A percentile compares a stretch with the other conserved stretches of the same genome.
Evolutionary conservation across 1,140 invertebrate genomes (phyloP).

Genomic region (Brachystomella parvula): DNA sequence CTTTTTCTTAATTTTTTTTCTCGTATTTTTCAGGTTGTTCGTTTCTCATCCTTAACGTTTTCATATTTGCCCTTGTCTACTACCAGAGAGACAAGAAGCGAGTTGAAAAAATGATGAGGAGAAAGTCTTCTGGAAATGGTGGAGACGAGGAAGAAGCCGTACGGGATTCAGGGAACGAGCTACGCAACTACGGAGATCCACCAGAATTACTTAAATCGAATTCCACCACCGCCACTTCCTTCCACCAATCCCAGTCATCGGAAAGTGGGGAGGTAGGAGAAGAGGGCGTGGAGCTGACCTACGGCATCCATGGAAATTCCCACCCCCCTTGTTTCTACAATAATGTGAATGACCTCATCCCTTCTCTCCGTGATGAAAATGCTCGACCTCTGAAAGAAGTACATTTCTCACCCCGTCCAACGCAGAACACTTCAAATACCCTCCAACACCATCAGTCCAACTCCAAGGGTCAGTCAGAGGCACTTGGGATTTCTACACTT

Average conservation of each 20-base stretch:
- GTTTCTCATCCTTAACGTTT: conserved; percentile 71
- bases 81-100: conserved; percentile 75
- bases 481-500: not conserved
- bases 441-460: not conserved
- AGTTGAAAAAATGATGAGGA: conserved; percentile 55
- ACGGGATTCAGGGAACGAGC: not conserved
- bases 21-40: conserved; percentile 54
- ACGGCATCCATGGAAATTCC: conserved; percentile 8
- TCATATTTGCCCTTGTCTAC: conserved; percentile 78
- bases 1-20: not conserved
- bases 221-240: conserved; percentile 30
- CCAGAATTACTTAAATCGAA: conserved; percentile 37
- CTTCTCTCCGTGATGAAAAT: not conserved
- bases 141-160: not conserved
- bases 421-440: not conserved
- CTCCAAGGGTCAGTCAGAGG: not conserved
- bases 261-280: not conserved
- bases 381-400: not conserved
- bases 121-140: conserved; percentile 13
- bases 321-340: conserved; percentile 4
- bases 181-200: conserved; percentile 31
- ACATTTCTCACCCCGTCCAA: conserved; percentile 6
- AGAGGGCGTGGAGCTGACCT: conserved; percentile 1
- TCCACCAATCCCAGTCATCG: conserved; percentile 23
- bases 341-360: conserved; percentile 3